Evolutionary conservation across 2,888 invertebrate genomes (phyloP).

Genomic region (Parapristionchus giblindavisi): DNA sequence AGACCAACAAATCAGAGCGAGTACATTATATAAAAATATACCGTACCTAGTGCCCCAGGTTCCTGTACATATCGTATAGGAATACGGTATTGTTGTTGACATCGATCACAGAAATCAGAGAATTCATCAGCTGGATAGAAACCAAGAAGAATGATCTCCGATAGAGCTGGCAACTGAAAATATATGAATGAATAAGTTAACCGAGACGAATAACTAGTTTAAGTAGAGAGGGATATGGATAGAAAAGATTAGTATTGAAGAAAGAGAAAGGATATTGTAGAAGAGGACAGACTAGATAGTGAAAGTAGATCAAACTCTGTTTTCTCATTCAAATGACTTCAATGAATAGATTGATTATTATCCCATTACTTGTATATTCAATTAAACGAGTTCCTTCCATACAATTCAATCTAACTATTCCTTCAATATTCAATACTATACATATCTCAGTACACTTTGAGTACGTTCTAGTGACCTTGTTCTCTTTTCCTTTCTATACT

Average conservation of each 20-base stretch:
- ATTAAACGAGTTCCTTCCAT: no score
- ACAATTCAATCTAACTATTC: background rate
- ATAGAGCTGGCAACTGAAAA: conserved; percentile 79
- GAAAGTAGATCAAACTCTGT: no score
- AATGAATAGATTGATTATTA: no score
- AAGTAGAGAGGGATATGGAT: conserved; percentile 1
- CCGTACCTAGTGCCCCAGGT: conserved; percentile 80
- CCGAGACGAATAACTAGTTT: background rate
- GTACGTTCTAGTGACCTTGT: conserved; percentile 29
- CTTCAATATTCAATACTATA: background rate
- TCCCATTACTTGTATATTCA: no score
- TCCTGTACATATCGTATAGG: conserved; percentile 84
- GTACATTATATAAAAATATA: no score
- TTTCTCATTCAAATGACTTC: no score
- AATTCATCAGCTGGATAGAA: conserved; percentile 87
- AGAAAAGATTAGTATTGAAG: no score
- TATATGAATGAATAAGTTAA: conserved; percentile 26
- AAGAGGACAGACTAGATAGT: no score
- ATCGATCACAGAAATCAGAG: conserved; percentile 85
- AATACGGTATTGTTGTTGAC: conserved; percentile 58
- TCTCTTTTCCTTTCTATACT: background rate
- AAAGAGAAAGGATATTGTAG: conserved; percentile 31
- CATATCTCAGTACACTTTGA: conserved; percentile 11
- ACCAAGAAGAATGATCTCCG: conserved; percentile 91
- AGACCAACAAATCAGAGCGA: no score